A percentile compares a stretch with the other conserved stretches of the same genome.
Conservation (phyloP, 1,140 invertebrate genomes). For the Lasioglossum baleicum region DNA sequence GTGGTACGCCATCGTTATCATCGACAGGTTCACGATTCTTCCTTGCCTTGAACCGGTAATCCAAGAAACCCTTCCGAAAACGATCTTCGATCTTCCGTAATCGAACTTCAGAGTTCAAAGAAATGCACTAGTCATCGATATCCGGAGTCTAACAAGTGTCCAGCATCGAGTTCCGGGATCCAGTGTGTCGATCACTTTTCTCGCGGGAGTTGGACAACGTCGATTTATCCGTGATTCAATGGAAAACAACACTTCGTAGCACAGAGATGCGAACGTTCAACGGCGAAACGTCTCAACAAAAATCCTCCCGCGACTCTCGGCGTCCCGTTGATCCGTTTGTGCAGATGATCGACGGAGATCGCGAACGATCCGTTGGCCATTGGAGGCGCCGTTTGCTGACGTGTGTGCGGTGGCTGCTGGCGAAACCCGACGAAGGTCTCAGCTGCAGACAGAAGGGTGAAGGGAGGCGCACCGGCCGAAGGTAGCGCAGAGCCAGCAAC, state of each 20-base stretch:
- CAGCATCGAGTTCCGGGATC: not conserved
- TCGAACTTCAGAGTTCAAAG: too few relatives aligned
- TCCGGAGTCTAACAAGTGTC: not conserved
- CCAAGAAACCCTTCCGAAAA: too few relatives aligned
- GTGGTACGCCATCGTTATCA: not conserved
- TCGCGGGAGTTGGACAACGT: not conserved
- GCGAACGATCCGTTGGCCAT: slow-evolving; percentile 49
- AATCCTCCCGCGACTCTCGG: slow-evolving; percentile 9
- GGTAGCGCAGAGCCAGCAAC: slow-evolving; percentile 45
- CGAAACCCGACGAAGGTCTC: slow-evolving; percentile 56
- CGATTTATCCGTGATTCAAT: not conserved
- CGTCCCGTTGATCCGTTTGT: slow-evolving; percentile 17
- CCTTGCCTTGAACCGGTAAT: not conserved
- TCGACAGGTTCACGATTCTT: slow-evolving; percentile 3
- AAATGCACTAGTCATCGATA: not conserved
- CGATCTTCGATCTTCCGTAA: too few relatives aligned
- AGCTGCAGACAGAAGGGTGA: slow-evolving; percentile 53
- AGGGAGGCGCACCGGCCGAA: slow-evolving; percentile 45
- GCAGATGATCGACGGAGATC: slow-evolving; percentile 52
- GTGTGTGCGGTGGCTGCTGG: slow-evolving; percentile 60
- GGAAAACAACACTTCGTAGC: slow-evolving; percentile 19
- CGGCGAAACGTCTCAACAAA: slow-evolving; percentile 1
- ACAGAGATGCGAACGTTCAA: not conserved
- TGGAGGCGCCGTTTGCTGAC: slow-evolving; percentile 58
- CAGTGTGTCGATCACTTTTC: not conserved